A percentile compares a stretch with the other conserved stretches of the same genome.
Conservation (phyloP, 2,113 vertebrate genomes). For the Paedocypris sp. region DNA sequence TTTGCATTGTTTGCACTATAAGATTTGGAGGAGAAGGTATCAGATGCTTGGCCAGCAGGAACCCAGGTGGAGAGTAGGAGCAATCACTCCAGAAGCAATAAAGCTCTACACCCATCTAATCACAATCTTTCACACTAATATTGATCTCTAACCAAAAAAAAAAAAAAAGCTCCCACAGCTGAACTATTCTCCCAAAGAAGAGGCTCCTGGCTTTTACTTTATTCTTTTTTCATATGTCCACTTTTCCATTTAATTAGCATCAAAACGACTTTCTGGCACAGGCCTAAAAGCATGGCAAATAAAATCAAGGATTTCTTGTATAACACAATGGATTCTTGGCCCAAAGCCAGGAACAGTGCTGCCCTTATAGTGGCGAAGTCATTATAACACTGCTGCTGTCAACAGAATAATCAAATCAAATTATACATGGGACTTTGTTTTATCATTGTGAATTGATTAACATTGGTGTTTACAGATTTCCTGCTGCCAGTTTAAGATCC, state of each 20-base stretch:
- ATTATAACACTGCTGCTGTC: slow-evolving; percentile 13
- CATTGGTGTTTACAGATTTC: slow-evolving; percentile 11
- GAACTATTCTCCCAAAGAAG: slow-evolving; percentile 8
- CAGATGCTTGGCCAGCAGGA: slow-evolving; percentile 16
- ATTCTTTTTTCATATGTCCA: slow-evolving; percentile 8
- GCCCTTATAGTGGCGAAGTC: slow-evolving; percentile 5
- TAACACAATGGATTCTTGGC: slow-evolving; percentile 12
- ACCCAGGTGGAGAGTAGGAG: slow-evolving; percentile 23
- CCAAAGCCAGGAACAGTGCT: not conserved
- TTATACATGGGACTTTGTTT: slow-evolving; percentile 22
- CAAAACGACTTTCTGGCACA: slow-evolving; percentile 10
- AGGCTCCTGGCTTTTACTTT: slow-evolving; percentile 4
- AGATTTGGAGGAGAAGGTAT: slow-evolving; percentile 11
- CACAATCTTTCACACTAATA: slow-evolving; percentile 23
- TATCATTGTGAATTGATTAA: slow-evolving; percentile 3
- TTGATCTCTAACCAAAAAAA: slow-evolving; percentile 12
- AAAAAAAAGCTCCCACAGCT: not conserved
- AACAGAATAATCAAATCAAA: slow-evolving; percentile 22
- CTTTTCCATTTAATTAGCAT: slow-evolving; percentile 22
- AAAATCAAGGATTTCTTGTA: slow-evolving; percentile 12
- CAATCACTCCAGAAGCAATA: slow-evolving; percentile 26
- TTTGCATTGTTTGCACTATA: slow-evolving; percentile 18
- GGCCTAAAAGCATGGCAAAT: slow-evolving; percentile 16
- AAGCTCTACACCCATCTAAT: slow-evolving; percentile 29
- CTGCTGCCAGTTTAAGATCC: not conserved